Evolutionary conservation across 2,797 vertebrate species (phyloP).

Genomic region (Pempheris klunzingeri): DNA sequence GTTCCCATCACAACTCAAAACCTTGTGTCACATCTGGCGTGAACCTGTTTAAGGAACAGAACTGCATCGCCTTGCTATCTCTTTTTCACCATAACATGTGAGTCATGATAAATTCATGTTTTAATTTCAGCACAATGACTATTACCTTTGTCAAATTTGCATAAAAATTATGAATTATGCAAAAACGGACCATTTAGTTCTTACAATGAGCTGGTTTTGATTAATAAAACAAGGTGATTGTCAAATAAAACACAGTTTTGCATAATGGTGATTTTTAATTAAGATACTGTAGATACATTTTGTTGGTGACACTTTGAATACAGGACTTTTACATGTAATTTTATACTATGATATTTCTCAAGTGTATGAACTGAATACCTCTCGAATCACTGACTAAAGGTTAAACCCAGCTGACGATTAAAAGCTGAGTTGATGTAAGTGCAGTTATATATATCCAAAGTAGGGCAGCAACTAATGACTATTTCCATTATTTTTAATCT

Average conservation of each 20-base stretch:
- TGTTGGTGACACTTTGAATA: too few species aligned
- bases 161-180: not conserved
- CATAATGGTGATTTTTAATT: not conserved
- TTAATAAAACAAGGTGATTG: not conserved
- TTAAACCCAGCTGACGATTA: not conserved
- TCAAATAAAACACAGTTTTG: not conserved
- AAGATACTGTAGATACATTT: not conserved
- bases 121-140: not conserved
- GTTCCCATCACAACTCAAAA: constrained; percentile 32
- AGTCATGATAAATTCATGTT: not conserved
- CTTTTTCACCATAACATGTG: constrained; percentile 7
- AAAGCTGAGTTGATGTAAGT: not conserved
- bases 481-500: not conserved
- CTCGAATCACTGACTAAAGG: not conserved
- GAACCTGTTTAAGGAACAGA: constrained; percentile 39
- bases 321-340: not conserved
- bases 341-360: not conserved
- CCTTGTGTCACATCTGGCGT: constrained; percentile 49
- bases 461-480: not conserved
- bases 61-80: not conserved
- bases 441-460: not conserved
- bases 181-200: not conserved
- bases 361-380: not conserved
- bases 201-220: not conserved
- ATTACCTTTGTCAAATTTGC: not conserved